A percentile compares a stretch with the other conserved stretches of the same genome.
Conservation (phyloP, 2,888 invertebrate genomes). For the Altica lythri region DNA sequence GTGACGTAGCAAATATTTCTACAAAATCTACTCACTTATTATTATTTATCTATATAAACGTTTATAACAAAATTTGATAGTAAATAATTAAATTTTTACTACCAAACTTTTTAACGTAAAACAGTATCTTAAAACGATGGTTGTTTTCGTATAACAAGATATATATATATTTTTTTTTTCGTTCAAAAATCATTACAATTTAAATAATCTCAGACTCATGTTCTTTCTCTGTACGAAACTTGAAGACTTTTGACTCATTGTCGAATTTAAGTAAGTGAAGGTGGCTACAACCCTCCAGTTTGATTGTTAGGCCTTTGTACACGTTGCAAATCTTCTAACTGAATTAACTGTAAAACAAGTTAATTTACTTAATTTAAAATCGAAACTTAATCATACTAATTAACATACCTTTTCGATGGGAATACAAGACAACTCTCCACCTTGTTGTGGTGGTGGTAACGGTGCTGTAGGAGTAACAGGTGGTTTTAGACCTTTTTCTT, state of each 20-base stretch:
- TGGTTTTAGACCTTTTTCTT: constrained; percentile 64
- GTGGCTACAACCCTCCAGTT: constrained; percentile 50
- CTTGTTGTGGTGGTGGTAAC: constrained; percentile 62
- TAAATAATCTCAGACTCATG: constrained; percentile 32
- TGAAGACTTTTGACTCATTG: constrained; percentile 11
- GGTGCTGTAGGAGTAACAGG: constrained; percentile 54
- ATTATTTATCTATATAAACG: neutral
- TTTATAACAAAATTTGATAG: neutral
- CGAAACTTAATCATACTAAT: constrained; percentile 12
- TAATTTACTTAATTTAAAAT: no score
- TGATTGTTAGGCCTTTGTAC: constrained; percentile 48
- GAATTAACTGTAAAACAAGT: constrained; percentile 63
- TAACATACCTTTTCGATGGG: constrained; percentile 82
- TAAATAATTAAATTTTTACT: neutral
- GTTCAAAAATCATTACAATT: constrained; percentile 9
- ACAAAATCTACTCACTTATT: neutral
- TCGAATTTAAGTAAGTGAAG: constrained; percentile 11
- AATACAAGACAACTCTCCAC: constrained; percentile 82
- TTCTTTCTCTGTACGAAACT: constrained; percentile 26
- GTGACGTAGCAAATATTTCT: constrained; percentile 1
- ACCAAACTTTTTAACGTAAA: neutral
- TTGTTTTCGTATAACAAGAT: constrained; percentile 1
- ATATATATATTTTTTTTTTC: neutral
- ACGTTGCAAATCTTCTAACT: constrained; percentile 67
- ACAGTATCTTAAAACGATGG: neutral